These are phyloP conservation scores for Dasypolia templi DNA, from an alignment of 2,888 invertebrate species.

Conservation along the genomic window DNA sequence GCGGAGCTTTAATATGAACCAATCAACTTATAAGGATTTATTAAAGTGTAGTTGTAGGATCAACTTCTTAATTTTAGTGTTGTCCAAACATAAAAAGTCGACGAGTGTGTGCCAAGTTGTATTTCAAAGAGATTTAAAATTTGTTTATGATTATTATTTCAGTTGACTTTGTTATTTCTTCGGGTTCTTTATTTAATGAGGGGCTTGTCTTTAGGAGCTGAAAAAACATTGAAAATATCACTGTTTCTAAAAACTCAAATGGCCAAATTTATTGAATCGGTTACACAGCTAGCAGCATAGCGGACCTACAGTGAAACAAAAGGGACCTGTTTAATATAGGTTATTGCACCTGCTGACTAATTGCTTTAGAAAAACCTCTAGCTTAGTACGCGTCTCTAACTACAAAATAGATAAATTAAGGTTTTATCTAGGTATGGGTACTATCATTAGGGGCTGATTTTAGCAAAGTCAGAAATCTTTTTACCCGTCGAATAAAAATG, in stretches of 20 bases:
- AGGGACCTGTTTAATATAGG: too few species aligned
- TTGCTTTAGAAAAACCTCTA: not conserved
- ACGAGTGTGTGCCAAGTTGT: conserved; percentile 45
- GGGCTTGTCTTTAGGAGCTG: conserved; percentile 9
- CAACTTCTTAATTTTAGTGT: conserved; percentile 60
- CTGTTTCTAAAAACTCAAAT: conserved; percentile 16
- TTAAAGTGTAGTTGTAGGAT: conserved; percentile 57
- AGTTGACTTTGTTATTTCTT: conserved; percentile 51
- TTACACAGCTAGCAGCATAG: too few species aligned
- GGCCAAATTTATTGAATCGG: not conserved
- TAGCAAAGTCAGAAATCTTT: too few species aligned
- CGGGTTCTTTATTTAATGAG: conserved; percentile 44
- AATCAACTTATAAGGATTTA: conserved; percentile 73
- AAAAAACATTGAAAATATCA: conserved; percentile 30
- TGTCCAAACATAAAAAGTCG: conserved; percentile 27
- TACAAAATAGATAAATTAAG: too few species aligned
- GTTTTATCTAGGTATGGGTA: too few species aligned
- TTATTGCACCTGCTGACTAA: conserved; percentile 1
- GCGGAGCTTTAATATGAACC: conserved; percentile 75
- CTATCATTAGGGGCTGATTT: too few species aligned
- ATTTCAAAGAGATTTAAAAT: conserved; percentile 55
- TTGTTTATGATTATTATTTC: conserved; percentile 53
- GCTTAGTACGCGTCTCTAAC: not conserved
- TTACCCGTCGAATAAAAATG: too few species aligned
- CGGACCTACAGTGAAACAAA: not conserved